Evolutionary conservation across 1,140 invertebrate genomes (phyloP), one percentile per base, ranked within the genome.

Genomic region (Bombus consobrinus): DNA sequence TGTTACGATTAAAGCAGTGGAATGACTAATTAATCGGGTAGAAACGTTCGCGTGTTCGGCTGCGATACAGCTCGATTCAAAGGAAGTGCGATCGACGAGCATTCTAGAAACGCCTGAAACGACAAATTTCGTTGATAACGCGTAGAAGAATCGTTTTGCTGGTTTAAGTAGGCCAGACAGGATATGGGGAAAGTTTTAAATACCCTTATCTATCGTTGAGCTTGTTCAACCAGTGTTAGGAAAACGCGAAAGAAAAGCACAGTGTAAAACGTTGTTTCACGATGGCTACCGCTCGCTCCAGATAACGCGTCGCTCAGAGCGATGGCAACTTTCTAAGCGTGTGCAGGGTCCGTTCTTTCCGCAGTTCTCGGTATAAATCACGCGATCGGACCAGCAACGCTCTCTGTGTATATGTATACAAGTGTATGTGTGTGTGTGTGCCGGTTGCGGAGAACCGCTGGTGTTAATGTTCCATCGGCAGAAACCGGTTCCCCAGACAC

Each of bases 401-500:
- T n/a, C 28, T 28, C 10, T 28, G 59, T 5, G 28, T 32, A 15
- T 66, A 32, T n/a, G n/a, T 64, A 64, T 22, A 18, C 4, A 2
- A 13, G 13, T 4, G n/a, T 13, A 1, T 1, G 25, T 12, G 13
- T 41, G 28, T 22, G 1, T 41, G 57, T 37, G 59, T 39, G 10
- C 77, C 47, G 62, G 59, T 41, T 25, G 41, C 59, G 83, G 88
- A 91, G 90, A 91, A 91, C 86, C 86, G 88, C 89, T 84, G 82
- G 79, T 73, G 88, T 77, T 88, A 89, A 85, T 89, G 88, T 68
- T 82, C 79, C 83, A 84, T 83, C 53, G 78, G 66, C 25, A 53
- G 82, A 77, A 91, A 91, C 89, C 90, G 88, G 90, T 89, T 91
- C 57, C 80, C 39, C 85, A 59, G 80, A 37, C 80, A 81, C 43